A percentile compares a stretch with the other conserved stretches of the same genome.
Conservation (phyloP, 2,888 invertebrate species). For the Gisinianus flammeolus region DNA sequence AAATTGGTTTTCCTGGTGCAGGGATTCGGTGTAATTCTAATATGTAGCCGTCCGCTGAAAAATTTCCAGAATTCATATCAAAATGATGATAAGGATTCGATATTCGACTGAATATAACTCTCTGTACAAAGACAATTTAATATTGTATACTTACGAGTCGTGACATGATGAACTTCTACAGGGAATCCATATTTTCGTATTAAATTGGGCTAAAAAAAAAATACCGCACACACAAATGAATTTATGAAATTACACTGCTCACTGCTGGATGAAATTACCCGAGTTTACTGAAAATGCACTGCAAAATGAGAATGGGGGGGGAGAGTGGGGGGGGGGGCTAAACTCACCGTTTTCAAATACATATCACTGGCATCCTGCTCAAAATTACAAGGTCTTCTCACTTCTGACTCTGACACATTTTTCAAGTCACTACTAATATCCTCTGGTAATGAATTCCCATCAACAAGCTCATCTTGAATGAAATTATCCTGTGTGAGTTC, state of each 20-base stretch:
- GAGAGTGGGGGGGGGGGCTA: too few species aligned
- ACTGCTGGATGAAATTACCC: neutral
- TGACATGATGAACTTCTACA: constrained; percentile 12
- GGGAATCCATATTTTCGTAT: constrained; percentile 19
- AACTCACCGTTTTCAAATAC: constrained; percentile 14
- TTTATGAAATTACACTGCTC: neutral
- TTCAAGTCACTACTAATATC: too few species aligned
- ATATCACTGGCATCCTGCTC: constrained; percentile 10
- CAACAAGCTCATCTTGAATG: too few species aligned
- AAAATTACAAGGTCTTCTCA: constrained; percentile 6
- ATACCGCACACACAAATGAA: neutral
- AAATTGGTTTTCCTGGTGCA: neutral
- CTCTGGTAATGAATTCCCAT: too few species aligned
- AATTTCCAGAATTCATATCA: too few species aligned
- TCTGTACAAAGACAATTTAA: too few species aligned
- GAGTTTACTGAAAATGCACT: too few species aligned
- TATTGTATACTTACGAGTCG: too few species aligned
- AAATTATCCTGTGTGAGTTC: too few species aligned
- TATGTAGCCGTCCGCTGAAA: constrained; percentile 23
- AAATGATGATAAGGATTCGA: too few species aligned
- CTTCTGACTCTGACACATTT: neutral
- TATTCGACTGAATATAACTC: too few species aligned
- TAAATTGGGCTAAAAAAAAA: constrained; percentile 16
- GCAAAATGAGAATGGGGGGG: too few species aligned
- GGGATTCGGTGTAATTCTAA: constrained; percentile 24